These are phyloP conservation scores for Eptesicus fuscus DNA, from an alignment of 2,113 vertebrate species.

Conservation along the genomic window DNA sequence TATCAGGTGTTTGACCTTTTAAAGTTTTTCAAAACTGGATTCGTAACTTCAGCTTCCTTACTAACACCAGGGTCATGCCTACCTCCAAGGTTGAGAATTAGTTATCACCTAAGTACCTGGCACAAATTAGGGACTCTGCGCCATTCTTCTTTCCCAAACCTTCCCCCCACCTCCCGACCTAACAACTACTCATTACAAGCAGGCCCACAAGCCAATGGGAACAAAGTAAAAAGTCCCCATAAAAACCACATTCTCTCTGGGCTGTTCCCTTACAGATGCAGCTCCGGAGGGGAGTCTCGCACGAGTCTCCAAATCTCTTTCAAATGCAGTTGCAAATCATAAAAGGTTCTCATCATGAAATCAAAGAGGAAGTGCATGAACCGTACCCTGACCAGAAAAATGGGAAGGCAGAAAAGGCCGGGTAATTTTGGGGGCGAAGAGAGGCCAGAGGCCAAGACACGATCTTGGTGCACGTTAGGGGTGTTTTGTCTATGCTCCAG, in stretches of 20 bases:
- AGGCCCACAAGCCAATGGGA: background rate
- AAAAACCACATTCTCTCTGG: background rate
- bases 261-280: too few relatives aligned
- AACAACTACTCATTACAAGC: background rate
- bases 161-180: background rate
- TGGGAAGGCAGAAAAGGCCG: background rate
- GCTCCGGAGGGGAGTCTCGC: rapidly evolving
- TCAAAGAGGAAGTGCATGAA: background rate
- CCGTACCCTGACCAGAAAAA: background rate
- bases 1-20: background rate
- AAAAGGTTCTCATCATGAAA: background rate
- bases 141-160: background rate
- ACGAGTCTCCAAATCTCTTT: background rate
- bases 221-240: background rate
- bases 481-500: background rate
- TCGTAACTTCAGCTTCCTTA: background rate
- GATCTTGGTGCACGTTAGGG: background rate
- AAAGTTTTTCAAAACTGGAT: background rate
- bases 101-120: background rate
- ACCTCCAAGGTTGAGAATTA: background rate
- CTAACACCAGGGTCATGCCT: background rate
- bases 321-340: background rate
- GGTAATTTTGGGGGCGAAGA: background rate
- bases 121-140: background rate
- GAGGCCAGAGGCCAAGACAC: background rate